Evolutionary conservation across 2,888 invertebrate genomes (phyloP).

Genomic region (Drosophila cognata): DNA sequence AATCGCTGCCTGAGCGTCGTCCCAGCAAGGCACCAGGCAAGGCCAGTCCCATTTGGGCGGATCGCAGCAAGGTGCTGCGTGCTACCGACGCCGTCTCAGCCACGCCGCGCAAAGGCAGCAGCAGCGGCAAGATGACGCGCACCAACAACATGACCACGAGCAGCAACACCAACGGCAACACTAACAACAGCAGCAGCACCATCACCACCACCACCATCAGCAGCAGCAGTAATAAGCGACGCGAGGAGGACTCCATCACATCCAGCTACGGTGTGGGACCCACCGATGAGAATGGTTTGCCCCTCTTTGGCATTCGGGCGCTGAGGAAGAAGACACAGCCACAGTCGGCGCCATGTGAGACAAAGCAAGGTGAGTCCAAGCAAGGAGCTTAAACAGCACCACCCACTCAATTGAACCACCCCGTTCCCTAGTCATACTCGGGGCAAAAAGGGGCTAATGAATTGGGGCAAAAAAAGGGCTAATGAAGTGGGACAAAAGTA

Average conservation of each 20-base stretch:
- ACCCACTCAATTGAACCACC: background rate
- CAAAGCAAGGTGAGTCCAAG: constrained; percentile 87
- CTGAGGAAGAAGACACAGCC: constrained; percentile 86
- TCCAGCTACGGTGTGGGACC: constrained; percentile 94
- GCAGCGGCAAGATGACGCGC: constrained; percentile 53
- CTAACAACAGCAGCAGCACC: constrained; percentile 63
- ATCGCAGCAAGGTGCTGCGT: constrained; percentile 79
- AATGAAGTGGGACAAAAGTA: no score
- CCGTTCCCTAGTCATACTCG: background rate
- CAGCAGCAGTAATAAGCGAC: constrained; percentile 54
- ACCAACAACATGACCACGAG: constrained; percentile 83
- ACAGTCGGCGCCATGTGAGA: constrained; percentile 86
- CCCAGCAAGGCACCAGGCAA: constrained; percentile 46
- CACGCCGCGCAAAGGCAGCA: constrained; percentile 58
- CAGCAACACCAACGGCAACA: constrained; percentile 61
- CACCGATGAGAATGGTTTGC: constrained; percentile 91
- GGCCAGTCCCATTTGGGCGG: constrained; percentile 78
- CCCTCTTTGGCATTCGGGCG: constrained; percentile 92
- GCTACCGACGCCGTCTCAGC: constrained; percentile 42
- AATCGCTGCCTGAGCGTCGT: constrained; percentile 41
- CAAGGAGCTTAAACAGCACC: background rate
- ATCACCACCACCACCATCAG: constrained; percentile 69
- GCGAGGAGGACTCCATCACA: constrained; percentile 88
- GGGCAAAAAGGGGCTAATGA: background rate
- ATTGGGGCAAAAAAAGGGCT: background rate